Evolutionary conservation across 2,888 invertebrate genomes (phyloP), one percentile per base, ranked within the genome.

Genomic region (Tinea trinotella): DNA sequence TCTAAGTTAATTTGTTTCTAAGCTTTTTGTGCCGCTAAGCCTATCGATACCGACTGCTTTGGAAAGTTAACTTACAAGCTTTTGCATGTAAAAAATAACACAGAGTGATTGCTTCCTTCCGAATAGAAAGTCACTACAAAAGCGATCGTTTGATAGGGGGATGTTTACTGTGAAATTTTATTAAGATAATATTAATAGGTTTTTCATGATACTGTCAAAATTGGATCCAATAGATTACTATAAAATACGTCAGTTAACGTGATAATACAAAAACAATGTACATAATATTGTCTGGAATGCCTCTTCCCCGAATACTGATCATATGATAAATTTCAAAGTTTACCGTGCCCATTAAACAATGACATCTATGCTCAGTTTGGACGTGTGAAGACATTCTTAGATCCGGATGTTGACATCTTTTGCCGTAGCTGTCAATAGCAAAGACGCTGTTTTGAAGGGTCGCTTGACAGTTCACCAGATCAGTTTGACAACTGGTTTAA

Each of bases 401-500:
- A 57, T 54, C 55, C 53, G 55, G 57, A 61, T 65, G 64, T 68
- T 69, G 70, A 66, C 68, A 69, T 67, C 61, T 59, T 55, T 58
- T 58, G 57, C 60, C 58, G 61, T 62, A 44, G 58, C 61, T 66
- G 66, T 71, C 70, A 68, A 63, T 68, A 68, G 56, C 59, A 58
- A 57, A 57, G 55, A 59, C 57, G 56, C 56, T 56, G 49, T 56
- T 57, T 55, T 60, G 63, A 65, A 63, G 64, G 62, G 20, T 50
- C 30, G 50, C 17, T 49, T 36, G 55, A 50, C 55, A 55, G 49
- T 48, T 10, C 36, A 15, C 19, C 22, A n/a, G 36, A 53, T 61
- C 57, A 53, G 62, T 64, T 62, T 67, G 72, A 72, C 68, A 67
- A 66, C 63, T 57, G 56, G 64, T 60, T 63, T 72, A 75, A 72